Conservation (phyloP, 2,888 invertebrate species). For the Drosophila demipolita region DNA sequence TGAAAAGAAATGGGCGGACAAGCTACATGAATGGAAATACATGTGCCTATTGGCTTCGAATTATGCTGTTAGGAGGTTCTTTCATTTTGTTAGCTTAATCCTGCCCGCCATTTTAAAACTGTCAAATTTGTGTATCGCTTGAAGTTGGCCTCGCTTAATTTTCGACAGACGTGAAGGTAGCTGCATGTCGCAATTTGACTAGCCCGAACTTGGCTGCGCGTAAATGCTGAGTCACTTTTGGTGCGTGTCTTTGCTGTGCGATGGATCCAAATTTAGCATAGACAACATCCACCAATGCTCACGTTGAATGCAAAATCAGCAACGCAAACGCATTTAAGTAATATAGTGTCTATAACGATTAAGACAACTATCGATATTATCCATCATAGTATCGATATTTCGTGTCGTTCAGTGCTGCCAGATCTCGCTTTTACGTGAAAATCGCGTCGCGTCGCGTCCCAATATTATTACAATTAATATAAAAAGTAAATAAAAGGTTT, state of each 20-base stretch:
- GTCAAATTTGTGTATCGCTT: constrained; percentile 14
- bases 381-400: constrained; percentile 26
- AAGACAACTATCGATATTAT: not conserved
- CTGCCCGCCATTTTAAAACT: constrained; percentile 45
- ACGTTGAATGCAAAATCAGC: constrained; percentile 5
- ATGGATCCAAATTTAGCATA: not conserved
- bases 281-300: constrained; percentile 6
- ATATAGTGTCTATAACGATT: constrained; percentile 8
- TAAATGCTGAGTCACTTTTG: constrained; percentile 15
- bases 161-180: constrained; percentile 25
- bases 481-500: constrained; percentile 44
- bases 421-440: constrained; percentile 51
- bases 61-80: too few relatives aligned
- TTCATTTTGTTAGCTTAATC: not conserved
- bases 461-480: constrained; percentile 46
- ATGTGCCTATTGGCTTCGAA: not conserved
- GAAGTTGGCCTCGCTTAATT: constrained; percentile 22
- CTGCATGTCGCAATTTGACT: not conserved
- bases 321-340: constrained; percentile 5
- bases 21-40: not conserved
- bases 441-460: constrained; percentile 59
- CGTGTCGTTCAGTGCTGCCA: constrained; percentile 44
- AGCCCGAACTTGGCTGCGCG: constrained; percentile 23
- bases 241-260: constrained; percentile 21
- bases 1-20: not conserved